Conservation (phyloP, 2,113 vertebrate genomes). For the Rattus rattus region DNA sequence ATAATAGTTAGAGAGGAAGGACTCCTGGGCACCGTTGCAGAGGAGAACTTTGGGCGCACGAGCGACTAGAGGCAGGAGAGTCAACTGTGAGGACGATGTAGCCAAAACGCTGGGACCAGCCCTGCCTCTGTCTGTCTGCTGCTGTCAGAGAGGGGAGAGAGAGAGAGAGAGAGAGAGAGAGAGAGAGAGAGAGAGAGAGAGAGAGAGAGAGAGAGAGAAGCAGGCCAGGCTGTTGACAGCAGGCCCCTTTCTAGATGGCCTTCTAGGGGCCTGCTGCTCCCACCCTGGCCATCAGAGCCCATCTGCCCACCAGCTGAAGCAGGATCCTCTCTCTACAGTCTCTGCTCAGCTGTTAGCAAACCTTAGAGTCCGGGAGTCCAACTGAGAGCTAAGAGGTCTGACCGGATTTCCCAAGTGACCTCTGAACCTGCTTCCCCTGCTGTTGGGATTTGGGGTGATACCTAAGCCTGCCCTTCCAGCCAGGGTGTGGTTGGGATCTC, state of each 20-base stretch:
- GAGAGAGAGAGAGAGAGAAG: neutral
- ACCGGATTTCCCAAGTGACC: neutral
- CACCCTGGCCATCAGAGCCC: neutral
- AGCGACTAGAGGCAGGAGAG: neutral
- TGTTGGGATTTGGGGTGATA: neutral
- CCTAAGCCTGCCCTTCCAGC: neutral
- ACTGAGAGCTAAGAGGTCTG: neutral
- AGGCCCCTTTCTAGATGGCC: neutral
- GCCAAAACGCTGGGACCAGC: neutral
- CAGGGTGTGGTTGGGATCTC: neutral
- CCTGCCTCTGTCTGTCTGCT: neutral
- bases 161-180: neutral
- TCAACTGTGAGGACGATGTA: neutral
- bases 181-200: neutral
- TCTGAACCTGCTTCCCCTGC: neutral
- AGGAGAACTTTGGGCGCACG: neutral
- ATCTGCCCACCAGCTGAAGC: neutral
- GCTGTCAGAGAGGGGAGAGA: neutral
- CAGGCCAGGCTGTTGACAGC: neutral
- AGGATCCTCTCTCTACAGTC: neutral
- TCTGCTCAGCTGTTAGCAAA: neutral
- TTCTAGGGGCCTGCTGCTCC: neutral
- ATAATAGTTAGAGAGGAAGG: constrained; percentile 41
- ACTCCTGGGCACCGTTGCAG: neutral
- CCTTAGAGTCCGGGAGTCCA: neutral